Conservation (phyloP, 2,113 vertebrate species). For the Morone saxatilis region DNA sequence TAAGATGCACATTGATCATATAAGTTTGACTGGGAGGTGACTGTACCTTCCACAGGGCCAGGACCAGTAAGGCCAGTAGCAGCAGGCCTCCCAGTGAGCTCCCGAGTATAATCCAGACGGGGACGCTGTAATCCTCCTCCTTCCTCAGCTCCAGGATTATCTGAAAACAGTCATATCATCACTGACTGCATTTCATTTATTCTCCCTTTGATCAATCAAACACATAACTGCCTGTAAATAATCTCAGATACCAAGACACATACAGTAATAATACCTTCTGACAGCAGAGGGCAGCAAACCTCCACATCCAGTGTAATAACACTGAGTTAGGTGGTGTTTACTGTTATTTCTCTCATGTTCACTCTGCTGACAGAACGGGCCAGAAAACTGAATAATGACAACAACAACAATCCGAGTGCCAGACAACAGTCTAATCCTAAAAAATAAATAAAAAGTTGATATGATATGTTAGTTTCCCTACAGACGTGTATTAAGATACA, state of each 20-base stretch:
- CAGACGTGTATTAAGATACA: too few relatives aligned
- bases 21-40: neutral
- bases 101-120: conserved; percentile 93
- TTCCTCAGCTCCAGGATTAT: conserved; percentile 91
- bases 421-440: too few relatives aligned
- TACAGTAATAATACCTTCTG: neutral
- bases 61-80: conserved; percentile 90
- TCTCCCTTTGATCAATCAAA: neutral
- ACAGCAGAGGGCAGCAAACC: conserved; percentile 47
- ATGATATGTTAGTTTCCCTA: too few relatives aligned
- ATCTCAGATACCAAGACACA: too few relatives aligned
- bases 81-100: conserved; percentile 93
- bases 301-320: neutral
- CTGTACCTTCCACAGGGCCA: conserved; percentile 93
- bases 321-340: too few relatives aligned
- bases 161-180: conserved; percentile 72
- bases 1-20: too few relatives aligned
- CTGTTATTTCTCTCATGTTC: too few relatives aligned
- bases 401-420: too few relatives aligned
- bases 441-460: too few relatives aligned
- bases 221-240: neutral
- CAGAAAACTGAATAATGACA: too few relatives aligned
- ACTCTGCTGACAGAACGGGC: too few relatives aligned
- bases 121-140: conserved; percentile 86
- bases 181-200: neutral